These are phyloP conservation scores for Pelobates fuscus DNA, from an alignment of 2,113 vertebrate species.

Conservation along the genomic window DNA sequence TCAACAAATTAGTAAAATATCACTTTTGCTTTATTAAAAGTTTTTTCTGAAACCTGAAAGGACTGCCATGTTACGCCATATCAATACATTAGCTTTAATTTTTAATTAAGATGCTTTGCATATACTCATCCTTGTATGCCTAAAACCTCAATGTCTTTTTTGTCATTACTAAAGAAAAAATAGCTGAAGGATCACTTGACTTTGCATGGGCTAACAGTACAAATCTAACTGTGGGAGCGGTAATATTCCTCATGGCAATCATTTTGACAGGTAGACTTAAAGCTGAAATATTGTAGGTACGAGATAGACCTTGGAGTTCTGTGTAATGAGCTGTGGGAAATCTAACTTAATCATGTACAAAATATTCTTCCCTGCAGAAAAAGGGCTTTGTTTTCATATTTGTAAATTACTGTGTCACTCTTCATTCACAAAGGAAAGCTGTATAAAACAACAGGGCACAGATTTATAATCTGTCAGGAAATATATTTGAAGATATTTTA, in stretches of 20 bases:
- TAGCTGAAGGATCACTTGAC: not conserved
- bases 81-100: too few species aligned
- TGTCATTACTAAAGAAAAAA: not conserved
- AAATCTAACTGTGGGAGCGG: not conserved
- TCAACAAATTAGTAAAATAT: too few species aligned
- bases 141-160: too few species aligned
- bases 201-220: not conserved
- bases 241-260: not conserved
- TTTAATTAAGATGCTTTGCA: too few species aligned
- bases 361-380: not conserved
- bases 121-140: too few species aligned
- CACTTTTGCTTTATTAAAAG: too few species aligned
- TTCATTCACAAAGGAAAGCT: not conserved
- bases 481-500: too few species aligned
- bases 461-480: too few species aligned
- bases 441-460: too few species aligned
- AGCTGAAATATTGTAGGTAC: not conserved
- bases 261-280: constrained; percentile 3
- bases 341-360: not conserved
- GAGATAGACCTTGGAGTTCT: not conserved
- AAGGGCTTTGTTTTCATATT: not conserved
- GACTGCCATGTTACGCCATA: too few species aligned
- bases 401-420: not conserved
- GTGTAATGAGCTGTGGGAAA: not conserved
- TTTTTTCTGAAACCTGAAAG: too few species aligned